Conservation (phyloP, 2,797 vertebrate species). For the Lepilemur septentrionalis region DNA sequence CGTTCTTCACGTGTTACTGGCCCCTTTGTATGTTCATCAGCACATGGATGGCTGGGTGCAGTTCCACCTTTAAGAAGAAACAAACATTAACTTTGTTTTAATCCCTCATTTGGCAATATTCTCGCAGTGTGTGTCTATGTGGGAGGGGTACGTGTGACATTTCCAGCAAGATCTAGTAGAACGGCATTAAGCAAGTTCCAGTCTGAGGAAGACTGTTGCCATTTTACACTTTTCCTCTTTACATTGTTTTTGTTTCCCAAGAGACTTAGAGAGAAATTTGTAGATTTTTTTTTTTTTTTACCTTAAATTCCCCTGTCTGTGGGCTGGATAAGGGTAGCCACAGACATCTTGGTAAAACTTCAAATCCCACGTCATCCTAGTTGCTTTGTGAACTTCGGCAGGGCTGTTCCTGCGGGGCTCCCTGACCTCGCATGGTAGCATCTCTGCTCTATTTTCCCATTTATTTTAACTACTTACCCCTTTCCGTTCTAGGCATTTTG, state of each 20-base stretch:
- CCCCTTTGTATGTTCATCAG: no score
- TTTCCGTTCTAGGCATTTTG: not conserved
- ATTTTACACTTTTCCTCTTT: not conserved
- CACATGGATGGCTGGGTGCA: fast-evolving
- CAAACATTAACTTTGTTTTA: not conserved
- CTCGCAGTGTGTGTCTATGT: not conserved
- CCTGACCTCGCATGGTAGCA: fast-evolving
- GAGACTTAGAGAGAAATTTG: not conserved
- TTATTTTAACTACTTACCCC: not conserved
- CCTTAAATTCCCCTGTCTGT: not conserved
- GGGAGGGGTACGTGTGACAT: not conserved
- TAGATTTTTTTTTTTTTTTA: no score
- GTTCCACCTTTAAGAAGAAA: not conserved
- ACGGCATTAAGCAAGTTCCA: not conserved
- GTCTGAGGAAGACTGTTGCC: not conserved
- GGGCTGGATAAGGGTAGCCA: not conserved
- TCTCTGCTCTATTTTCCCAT: not conserved
- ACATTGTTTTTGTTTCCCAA: not conserved
- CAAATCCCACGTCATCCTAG: fast-evolving
- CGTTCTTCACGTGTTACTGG: not conserved
- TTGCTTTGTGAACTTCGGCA: fast-evolving
- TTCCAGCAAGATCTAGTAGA: not conserved
- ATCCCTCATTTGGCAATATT: not conserved
- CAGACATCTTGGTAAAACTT: not conserved
- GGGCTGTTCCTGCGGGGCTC: no score